Percentiles rank a stretch among this genome's conserved stretches.
Conservation (phyloP, 64 coral and sea anemone genomes). For the Montipora efflorescens region DNA sequence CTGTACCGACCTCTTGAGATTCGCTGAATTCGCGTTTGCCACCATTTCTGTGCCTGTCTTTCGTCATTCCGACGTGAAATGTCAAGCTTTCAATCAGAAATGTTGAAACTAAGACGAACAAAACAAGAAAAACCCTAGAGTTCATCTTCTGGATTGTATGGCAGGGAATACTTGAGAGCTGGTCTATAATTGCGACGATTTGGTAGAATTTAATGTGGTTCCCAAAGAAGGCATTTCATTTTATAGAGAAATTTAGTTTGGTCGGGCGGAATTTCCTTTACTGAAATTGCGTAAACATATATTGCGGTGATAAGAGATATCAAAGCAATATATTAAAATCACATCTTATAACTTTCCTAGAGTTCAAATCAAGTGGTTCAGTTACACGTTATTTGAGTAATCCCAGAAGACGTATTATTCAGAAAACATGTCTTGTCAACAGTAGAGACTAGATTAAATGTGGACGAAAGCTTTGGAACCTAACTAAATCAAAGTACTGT, state of each 20-base stretch:
- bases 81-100: neutral
- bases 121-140: neutral
- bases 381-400: too few species aligned
- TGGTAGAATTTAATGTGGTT: neutral
- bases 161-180: neutral
- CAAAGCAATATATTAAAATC: neutral
- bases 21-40: neutral
- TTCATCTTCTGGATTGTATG: slow-evolving; percentile 1
- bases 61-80: neutral
- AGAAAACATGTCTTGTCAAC: too few species aligned
- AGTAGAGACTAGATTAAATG: too few species aligned
- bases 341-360: too few species aligned
- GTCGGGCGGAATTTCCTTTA: slow-evolving; percentile 10
- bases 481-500: too few species aligned
- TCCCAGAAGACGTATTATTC: too few species aligned
- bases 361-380: too few species aligned
- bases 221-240: neutral
- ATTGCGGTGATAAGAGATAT: neutral
- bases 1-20: neutral
- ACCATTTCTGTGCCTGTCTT: neutral
- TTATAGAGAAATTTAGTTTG: slow-evolving; percentile 7
- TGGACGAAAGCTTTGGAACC: too few species aligned
- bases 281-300: neutral
- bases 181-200: neutral
- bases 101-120: neutral